Conservation (phyloP, 2,888 invertebrate species). For the Hypselothyrea guttata region DNA sequence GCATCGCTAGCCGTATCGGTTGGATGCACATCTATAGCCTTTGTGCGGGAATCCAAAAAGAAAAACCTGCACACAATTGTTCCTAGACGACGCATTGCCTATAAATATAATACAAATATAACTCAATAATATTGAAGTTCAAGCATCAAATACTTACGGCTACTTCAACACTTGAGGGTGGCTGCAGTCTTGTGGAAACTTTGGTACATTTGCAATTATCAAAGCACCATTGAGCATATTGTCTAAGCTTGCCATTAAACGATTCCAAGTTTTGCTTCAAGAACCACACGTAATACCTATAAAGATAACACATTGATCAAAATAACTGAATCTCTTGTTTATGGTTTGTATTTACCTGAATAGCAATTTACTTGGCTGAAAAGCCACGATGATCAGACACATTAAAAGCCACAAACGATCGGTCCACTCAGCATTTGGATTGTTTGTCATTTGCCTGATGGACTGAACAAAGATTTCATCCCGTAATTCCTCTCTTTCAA, state of each 20-base stretch:
- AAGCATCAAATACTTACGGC: conserved; percentile 85
- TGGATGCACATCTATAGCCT: conserved; percentile 97
- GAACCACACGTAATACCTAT: conserved; percentile 89
- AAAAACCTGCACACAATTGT: conserved; percentile 97
- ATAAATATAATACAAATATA: conserved; percentile 9
- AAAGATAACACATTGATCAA: conserved; percentile 41
- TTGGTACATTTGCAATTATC: conserved; percentile 95
- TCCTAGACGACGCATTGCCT: conserved; percentile 95
- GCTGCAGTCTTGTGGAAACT: conserved; percentile 90
- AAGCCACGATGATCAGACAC: conserved; percentile 94
- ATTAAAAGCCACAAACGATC: conserved; percentile 94
- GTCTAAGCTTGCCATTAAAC: conserved; percentile 87
- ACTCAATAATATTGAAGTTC: background rate
- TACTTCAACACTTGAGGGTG: conserved; percentile 96
- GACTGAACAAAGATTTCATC: conserved; percentile 96
- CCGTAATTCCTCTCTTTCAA: conserved; percentile 94
- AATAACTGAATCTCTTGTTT: too few relatives aligned
- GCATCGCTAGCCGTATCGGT: conserved; percentile 97
- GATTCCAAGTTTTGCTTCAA: conserved; percentile 86
- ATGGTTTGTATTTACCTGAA: conserved; percentile 77
- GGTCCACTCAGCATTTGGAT: conserved; percentile 91
- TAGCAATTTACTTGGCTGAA: conserved; percentile 87
- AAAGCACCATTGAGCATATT: conserved; percentile 96
- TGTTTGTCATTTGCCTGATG: conserved; percentile 93
- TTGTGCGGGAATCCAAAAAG: conserved; percentile 96